These are phyloP conservation scores for Pomacea maculata DNA, from an alignment of 1,140 invertebrate genomes.

Conservation along the genomic window DNA sequence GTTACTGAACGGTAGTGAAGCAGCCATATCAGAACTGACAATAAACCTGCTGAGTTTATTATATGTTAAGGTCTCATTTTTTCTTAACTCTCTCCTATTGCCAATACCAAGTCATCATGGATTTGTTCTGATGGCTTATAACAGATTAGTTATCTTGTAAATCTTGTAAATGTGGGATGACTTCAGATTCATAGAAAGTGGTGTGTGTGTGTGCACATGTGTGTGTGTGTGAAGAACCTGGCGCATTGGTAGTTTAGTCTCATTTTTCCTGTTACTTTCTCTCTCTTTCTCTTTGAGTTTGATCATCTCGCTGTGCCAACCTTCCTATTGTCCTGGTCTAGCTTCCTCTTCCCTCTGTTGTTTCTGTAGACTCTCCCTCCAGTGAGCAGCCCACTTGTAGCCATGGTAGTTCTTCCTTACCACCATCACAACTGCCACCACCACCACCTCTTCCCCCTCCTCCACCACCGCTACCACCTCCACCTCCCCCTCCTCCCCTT, in stretches of 20 bases:
- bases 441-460: conserved; percentile 39
- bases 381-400: conserved; percentile 38
- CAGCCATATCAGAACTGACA: too few species aligned
- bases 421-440: conserved; percentile 28
- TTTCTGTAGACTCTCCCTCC: conserved; percentile 30
- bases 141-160: too few species aligned
- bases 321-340: conserved; percentile 4
- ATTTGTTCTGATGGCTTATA: too few species aligned
- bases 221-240: too few species aligned
- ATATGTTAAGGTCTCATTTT: too few species aligned
- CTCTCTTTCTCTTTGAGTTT: not conserved
- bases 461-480: conserved; percentile 38
- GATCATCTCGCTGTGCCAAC: not conserved
- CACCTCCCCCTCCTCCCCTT: conserved; percentile 35
- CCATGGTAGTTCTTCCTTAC: conserved; percentile 31
- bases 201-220: too few species aligned
- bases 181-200: too few species aligned
- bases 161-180: too few species aligned
- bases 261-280: not conserved
- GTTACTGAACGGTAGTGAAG: too few species aligned
- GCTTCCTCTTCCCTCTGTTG: conserved; percentile 18
- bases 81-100: too few species aligned
- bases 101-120: too few species aligned
- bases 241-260: not conserved
- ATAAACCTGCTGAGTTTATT: too few species aligned